Evolutionary conservation across 2,797 vertebrate species (phyloP).

Genomic region (Champsocephalus gunnari): DNA sequence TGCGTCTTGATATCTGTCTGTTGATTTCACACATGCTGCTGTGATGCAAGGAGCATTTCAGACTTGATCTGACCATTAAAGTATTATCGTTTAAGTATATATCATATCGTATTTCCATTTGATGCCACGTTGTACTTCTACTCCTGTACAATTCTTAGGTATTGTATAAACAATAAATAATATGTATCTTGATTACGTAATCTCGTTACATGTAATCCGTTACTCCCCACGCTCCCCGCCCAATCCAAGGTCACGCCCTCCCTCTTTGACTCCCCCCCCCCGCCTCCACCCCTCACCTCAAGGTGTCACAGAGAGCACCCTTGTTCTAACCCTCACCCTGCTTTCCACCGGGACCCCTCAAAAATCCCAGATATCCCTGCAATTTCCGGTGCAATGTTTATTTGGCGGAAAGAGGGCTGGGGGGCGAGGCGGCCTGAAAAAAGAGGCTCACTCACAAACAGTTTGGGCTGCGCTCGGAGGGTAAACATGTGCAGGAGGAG

Average conservation of each 20-base stretch:
- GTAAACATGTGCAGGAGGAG: conserved; percentile 78
- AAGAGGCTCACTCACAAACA: conserved; percentile 81
- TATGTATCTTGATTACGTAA: no score
- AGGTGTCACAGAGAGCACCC: conserved; percentile 80
- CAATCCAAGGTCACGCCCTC: conserved; percentile 60
- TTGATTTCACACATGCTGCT: no score
- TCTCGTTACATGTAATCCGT: no score
- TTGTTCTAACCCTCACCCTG: conserved; percentile 75
- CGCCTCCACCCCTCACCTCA: conserved; percentile 64
- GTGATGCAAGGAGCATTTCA: no score
- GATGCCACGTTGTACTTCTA: no score
- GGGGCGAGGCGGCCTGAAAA: conserved; percentile 63
- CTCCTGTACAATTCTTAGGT: no score
- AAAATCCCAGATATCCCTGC: conserved; percentile 87
- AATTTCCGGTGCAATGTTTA: conserved; percentile 88
- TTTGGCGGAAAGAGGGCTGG: conserved; percentile 75
- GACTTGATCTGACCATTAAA: no score
- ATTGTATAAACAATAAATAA: no score
- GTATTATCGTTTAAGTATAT: no score
- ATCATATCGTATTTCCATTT: no score
- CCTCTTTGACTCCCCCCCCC: conserved; percentile 26
- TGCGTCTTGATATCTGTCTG: no score
- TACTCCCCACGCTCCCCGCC: conserved; percentile 53
- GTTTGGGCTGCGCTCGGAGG: conserved; percentile 68
- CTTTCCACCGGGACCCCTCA: conserved; percentile 81